Evolutionary conservation across 2,797 vertebrate species (phyloP).

Genomic region (Hydrocynus forskahlii): DNA sequence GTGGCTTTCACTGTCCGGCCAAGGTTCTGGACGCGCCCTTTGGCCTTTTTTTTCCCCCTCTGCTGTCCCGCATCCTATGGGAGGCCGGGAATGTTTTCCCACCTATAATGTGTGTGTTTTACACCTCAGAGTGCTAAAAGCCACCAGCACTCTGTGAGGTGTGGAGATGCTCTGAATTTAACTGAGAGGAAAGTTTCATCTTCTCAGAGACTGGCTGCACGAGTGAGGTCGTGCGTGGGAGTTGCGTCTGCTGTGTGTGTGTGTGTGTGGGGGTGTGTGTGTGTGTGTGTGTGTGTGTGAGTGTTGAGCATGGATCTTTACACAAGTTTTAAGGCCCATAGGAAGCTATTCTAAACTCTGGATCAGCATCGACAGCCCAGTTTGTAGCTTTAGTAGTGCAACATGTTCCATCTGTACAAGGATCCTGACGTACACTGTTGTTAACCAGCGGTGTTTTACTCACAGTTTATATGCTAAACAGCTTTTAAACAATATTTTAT

Average conservation of each 20-base stretch:
- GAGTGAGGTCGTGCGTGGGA: background rate
- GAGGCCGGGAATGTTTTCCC: constrained; percentile 60
- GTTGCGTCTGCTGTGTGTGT: background rate
- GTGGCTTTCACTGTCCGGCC: constrained; percentile 10
- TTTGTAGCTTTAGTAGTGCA: background rate
- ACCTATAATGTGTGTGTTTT: constrained; percentile 62
- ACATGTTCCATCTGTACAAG: background rate
- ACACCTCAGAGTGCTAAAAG: constrained; percentile 72
- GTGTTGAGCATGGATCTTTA: constrained; percentile 14
- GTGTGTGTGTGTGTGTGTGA: background rate
- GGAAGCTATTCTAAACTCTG: background rate
- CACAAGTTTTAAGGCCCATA: background rate
- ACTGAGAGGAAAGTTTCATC: constrained; percentile 50
- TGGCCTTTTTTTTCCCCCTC: constrained; percentile 34
- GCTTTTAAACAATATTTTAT: constrained; percentile 32
- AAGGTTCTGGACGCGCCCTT: constrained; percentile 37
- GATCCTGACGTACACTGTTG: background rate
- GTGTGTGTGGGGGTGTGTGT: too few species aligned
- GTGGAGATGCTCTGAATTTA: constrained; percentile 50
- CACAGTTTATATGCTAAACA: constrained; percentile 38
- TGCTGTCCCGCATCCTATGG: constrained; percentile 42
- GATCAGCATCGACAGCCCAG: background rate
- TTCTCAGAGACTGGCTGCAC: constrained; percentile 1
- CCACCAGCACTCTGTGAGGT: constrained; percentile 59
- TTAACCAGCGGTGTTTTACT: constrained; percentile 9